Conservation (phyloP, 2,797 vertebrate species). For the Pangasius larnaudii region DNA sequence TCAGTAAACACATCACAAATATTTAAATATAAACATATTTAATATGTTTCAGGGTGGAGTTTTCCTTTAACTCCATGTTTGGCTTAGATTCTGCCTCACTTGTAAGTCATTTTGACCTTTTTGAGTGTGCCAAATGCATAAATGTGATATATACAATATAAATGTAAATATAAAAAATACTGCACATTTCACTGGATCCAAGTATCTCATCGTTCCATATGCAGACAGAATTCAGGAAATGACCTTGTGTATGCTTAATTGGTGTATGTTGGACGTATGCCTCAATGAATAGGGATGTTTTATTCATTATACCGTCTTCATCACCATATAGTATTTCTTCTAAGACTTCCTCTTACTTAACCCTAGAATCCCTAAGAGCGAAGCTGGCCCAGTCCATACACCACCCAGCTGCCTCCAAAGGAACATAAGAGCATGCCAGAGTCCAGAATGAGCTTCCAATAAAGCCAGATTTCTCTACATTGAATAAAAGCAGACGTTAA, state of each 20-base stretch:
- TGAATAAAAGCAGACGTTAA: neutral
- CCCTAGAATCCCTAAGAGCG: neutral
- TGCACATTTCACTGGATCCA: neutral
- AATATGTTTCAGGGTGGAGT: neutral
- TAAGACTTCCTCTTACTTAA: neutral
- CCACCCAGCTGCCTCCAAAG: neutral
- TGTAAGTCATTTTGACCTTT: neutral
- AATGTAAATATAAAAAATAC: neutral
- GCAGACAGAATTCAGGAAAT: neutral
- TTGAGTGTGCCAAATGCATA: neutral
- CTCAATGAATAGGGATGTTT: neutral
- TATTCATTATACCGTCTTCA: neutral
- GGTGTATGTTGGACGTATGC: neutral
- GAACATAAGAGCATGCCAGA: neutral
- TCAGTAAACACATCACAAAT: neutral
- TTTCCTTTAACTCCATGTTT: neutral
- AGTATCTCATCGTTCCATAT: neutral
- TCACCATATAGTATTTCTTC: conserved; percentile 7
- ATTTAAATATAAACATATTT: neutral
- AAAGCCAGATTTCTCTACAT: neutral
- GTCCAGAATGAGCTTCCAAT: neutral
- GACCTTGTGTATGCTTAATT: neutral
- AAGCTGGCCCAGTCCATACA: neutral
- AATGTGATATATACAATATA: neutral
- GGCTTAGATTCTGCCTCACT: neutral